Evolutionary conservation across 92 coral and sea anemone genomes (phyloP).

Genomic region (Heteractis magnifica): DNA sequence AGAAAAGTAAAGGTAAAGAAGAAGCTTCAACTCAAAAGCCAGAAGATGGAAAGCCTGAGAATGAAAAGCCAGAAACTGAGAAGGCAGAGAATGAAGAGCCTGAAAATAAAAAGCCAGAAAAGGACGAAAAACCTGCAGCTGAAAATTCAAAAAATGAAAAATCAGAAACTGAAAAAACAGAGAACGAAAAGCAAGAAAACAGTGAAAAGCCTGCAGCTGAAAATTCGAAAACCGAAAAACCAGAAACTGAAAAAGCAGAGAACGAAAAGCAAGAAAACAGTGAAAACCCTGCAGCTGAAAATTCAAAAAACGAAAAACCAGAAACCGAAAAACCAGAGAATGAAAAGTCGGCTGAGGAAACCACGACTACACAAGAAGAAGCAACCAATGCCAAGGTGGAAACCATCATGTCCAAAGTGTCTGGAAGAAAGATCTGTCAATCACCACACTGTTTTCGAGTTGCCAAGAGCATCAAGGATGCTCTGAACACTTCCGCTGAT

Average conservation of each 20-base stretch:
- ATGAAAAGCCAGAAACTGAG: neutral
- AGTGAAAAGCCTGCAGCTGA: neutral
- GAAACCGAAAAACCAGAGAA: neutral
- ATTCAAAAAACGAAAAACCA: neutral
- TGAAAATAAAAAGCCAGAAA: neutral
- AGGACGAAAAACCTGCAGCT: neutral
- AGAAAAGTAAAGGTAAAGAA: neutral
- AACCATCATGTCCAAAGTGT: conserved; percentile 12
- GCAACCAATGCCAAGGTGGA: neutral
- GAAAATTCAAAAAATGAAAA: neutral
- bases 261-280: no score
- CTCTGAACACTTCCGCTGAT: conserved; percentile 61
- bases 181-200: neutral
- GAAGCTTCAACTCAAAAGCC: neutral
- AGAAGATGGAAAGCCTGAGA: neutral
- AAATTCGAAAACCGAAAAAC: neutral
- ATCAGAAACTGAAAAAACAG: neutral
- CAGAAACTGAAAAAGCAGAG: neutral
- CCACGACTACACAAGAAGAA: neutral
- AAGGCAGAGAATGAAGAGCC: neutral
- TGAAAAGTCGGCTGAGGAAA: neutral
- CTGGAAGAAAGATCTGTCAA: conserved; percentile 46
- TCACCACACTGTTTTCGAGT: conserved; percentile 55
- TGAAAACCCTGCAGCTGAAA: neutral
- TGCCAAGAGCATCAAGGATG: conserved; percentile 61